phyloP scores from a whole-genome alignment of 2,888 invertebrate species.

The Abrostola tripartita region DNA sequence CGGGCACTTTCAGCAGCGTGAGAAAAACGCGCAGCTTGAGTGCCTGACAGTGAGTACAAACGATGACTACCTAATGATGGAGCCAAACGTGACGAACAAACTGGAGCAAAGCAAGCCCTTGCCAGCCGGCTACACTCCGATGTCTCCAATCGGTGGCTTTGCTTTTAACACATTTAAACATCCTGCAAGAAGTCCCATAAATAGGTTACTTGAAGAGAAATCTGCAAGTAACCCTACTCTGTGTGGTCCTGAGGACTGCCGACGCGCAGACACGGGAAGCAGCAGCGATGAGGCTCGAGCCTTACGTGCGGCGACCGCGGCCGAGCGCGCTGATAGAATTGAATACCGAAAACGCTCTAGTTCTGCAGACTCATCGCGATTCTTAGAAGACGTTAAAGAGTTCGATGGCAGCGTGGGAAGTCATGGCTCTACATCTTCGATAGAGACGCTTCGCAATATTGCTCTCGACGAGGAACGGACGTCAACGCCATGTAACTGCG shows the following conservation, averaged over 20 bases:
- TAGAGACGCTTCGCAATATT: constrained; percentile 83
- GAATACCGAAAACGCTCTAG: constrained; percentile 90
- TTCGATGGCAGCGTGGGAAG: constrained; percentile 80
- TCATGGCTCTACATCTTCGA: constrained; percentile 81
- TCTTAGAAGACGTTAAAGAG: constrained; percentile 89
- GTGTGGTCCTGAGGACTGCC: constrained; percentile 73
- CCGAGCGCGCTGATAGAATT: constrained; percentile 57
- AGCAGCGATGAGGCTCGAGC: constrained; percentile 30
- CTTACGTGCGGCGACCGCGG: constrained; percentile 16
- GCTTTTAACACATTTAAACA: constrained; percentile 78
- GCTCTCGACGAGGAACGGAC: constrained; percentile 68
- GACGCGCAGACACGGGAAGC: constrained; percentile 18
- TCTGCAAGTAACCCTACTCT: constrained; percentile 92
- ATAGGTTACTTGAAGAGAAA: constrained; percentile 84
- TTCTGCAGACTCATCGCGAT: constrained; percentile 92
- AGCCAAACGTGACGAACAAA: constrained; percentile 82
- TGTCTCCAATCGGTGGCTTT: constrained; percentile 90
- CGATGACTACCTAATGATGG: constrained; percentile 92
- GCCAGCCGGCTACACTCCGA: constrained; percentile 90
- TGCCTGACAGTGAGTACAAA: constrained; percentile 36
- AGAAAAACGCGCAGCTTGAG: constrained; percentile 35
- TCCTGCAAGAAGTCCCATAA: constrained; percentile 69
- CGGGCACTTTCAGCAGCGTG: constrained; percentile 82
- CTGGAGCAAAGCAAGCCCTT: constrained; percentile 62
- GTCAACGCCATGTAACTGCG: constrained; percentile 76